Evolutionary conservation across 2,797 vertebrate species (phyloP), one percentile per base, ranked within the genome.

Genomic region (Sandelia bainsii): DNA sequence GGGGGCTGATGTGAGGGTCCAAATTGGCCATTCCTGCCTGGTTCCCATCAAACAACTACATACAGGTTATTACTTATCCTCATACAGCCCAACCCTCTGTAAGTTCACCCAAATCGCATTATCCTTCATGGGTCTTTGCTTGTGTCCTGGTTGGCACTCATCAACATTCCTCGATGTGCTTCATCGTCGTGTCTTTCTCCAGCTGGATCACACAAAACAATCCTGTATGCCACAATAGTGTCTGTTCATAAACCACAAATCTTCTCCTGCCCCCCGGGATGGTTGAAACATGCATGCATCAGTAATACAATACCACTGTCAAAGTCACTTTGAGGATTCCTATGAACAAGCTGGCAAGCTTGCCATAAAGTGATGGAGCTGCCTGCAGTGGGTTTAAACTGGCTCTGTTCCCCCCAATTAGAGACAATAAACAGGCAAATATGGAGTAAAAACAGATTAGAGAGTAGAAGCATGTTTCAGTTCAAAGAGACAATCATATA

Each of bases 251-350:
- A 75, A 86, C 29, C 66, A 79, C 50, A 77, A 69, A 80, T 89
- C 71, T 83, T 81, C 60, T 78, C 65, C 63, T 74, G 54, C 25
- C 32, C 32, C 72, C 60, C 67, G 9, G 59, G 68, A 71, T 81
- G 76, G 71, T 42, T 67, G 75, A 82, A 85, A 75, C 71, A 67
- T 0, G 12, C 70, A 79, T 57, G 72, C 74, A 87, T 56, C 73
- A 75, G 90, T 90, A 91, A 93, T 80, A 91, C 85, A 92, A 91
- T 56, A 91, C 87, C 79, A 68, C 75, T 61, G 80, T 80, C 89
- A 94, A 91, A 92, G 90, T 91, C 85, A 90, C 89, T 87, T 89
- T 87, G 79, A 82, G 71, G 82, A 91, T 88, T 90, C 67, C 65
- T 78, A 40, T 37, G 72, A 82, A 80, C 50, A 70, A 83, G 82